phyloP scores from a whole-genome alignment of 2,113 vertebrate species.

The Sphaerodactylus townsendi region DNA sequence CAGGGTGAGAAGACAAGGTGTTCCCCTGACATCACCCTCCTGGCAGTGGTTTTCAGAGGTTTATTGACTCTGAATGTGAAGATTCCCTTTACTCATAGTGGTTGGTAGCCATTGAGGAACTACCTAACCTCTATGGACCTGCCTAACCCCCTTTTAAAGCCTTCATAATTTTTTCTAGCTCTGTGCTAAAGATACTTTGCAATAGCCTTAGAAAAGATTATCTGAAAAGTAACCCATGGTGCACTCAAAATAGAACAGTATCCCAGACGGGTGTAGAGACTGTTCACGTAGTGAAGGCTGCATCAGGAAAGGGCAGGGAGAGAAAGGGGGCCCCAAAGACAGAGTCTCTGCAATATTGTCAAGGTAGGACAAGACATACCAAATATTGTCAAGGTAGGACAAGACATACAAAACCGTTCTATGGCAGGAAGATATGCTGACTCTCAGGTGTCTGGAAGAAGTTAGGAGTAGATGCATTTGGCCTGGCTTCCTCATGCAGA shows the following conservation, averaged over 20 bases:
- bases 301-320: background rate
- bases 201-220: background rate
- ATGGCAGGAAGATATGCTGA: background rate
- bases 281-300: background rate
- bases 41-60: no score
- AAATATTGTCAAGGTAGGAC: background rate
- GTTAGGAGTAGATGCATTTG: background rate
- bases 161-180: no score
- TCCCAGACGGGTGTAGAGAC: background rate
- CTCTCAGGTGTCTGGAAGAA: background rate
- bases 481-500: background rate
- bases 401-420: background rate
- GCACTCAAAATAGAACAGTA: background rate
- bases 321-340: background rate
- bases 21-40: no score
- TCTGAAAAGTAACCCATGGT: background rate
- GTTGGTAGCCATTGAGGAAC: no score
- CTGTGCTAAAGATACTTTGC: background rate
- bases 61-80: no score
- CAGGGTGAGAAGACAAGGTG: no score
- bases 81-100: no score
- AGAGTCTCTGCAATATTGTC: background rate
- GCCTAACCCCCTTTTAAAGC: no score
- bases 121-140: no score
- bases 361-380: background rate